Evolutionary conservation across 1,140 invertebrate species (phyloP).

Genomic region (Oedothorax gibbosus): DNA sequence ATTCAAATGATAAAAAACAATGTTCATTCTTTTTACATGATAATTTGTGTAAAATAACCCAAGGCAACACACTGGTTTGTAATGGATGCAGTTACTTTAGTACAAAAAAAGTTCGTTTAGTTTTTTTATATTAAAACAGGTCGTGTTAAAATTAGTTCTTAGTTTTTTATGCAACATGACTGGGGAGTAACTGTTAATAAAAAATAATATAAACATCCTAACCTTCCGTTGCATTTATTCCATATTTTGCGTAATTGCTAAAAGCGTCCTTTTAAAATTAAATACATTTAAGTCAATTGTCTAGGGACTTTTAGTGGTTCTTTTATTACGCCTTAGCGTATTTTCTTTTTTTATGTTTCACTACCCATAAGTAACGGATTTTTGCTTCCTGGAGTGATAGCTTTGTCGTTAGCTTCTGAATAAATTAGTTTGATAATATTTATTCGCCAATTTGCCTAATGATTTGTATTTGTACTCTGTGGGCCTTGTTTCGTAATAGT

Average conservation of each 20-base stretch:
- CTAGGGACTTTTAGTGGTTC: not conserved
- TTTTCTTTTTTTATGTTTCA: slow-evolving; percentile 6
- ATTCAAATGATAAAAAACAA: no score
- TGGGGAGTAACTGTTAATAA: no score
- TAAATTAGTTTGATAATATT: slow-evolving; percentile 5
- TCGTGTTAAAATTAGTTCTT: no score
- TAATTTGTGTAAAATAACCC: no score
- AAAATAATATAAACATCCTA: no score
- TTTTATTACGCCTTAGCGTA: not conserved
- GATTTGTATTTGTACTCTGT: not conserved
- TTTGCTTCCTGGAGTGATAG: not conserved
- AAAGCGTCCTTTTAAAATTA: not conserved
- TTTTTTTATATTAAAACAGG: no score
- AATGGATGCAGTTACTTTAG: no score
- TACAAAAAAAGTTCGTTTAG: no score
- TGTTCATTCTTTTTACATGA: no score
- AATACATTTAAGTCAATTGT: slow-evolving; percentile 15
- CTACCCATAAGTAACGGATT: not conserved
- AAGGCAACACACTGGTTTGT: no score
- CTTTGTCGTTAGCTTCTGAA: not conserved
- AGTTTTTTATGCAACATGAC: no score
- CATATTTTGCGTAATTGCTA: not conserved
- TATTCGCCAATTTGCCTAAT: slow-evolving; percentile 11
- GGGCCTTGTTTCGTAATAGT: no score
- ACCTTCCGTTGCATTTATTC: not conserved